Base-by-base conservation (phyloP, 2,888 invertebrate genomes). In the Strigamia transsilvanica region DNA sequence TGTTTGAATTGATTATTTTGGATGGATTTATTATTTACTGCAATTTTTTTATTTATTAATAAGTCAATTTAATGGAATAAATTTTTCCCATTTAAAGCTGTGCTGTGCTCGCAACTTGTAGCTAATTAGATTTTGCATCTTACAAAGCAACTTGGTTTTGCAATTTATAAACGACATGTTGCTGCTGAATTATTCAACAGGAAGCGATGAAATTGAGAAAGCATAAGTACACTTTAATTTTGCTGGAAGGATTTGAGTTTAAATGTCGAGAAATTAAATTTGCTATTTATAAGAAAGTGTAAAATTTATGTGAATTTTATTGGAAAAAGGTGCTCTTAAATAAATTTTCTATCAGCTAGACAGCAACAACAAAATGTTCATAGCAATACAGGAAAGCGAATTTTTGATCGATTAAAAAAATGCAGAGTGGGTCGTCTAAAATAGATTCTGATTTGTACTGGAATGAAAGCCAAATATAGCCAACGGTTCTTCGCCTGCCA, bases 391-490 rank as follows among this genome's bases (percentile, higher is more conserved):
- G 56, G 56, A 56, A 56, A 56, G 56, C 6, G 21, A 56, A 56
- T n/a, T 56, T 56, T 56, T 56, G 18, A 56, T 56, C 56, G 56
- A 56, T 56, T 21, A 56, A 56, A 46, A 56, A 56, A 56, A 56
- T 56, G 56, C 56, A 56, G 15, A 56, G 46, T 56, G 56, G 56
- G n/a, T 9, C n/a, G 56, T 56, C 21, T 56, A 56, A 56, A 56
- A 56, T 56, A 56, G 56, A 56, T 18, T 56, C 56, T n/a, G 56
- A 56, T 56, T 56, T 18, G 56, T 18, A 56, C 56, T 56, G 56
- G 56, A 56, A 56, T 56, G 56, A 56, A 56, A 56, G 56, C 56
- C 56, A 56, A 56, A 56, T 56, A 56, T 56, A 56, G 56, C 56
- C 56, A 56, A 56, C n/a, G 18, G 56, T n/a, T 15, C 56, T 56